Percentiles rank a stretch among this genome's conserved stretches.
phyloP scores from a whole-genome alignment of 2,888 invertebrate species.

The Drosophila emarginata region DNA sequence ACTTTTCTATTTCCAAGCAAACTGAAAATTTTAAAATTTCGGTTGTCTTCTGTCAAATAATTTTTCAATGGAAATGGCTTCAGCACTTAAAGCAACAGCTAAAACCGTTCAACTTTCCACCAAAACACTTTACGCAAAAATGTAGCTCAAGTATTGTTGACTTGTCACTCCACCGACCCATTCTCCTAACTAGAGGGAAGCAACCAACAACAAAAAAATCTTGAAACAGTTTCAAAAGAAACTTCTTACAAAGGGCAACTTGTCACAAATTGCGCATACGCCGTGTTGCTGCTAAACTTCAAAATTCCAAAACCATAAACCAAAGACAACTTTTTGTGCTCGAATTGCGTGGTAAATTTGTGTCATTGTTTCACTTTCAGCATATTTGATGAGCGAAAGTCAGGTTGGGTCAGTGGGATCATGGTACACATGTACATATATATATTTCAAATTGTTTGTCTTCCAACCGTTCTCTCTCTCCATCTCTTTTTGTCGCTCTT shows the following conservation, averaged over 20 bases:
- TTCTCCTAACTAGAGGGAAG: not conserved
- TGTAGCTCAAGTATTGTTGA: conserved; percentile 31
- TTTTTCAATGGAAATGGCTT: not conserved
- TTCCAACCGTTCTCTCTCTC: not conserved
- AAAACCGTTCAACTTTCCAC: not conserved
- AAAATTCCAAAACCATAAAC: conserved; percentile 43
- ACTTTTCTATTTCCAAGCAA: no score
- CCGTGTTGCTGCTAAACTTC: conserved; percentile 31
- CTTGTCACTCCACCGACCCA: not conserved
- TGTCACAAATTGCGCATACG: conserved; percentile 50
- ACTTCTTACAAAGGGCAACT: conserved; percentile 44
- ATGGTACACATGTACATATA: conserved; percentile 19
- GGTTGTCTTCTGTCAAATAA: not conserved
- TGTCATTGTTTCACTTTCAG: conserved; percentile 42
- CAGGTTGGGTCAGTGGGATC: conserved; percentile 36
- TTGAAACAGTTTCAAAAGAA: conserved; percentile 47
- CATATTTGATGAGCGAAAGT: conserved; percentile 41
- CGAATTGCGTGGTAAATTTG: conserved; percentile 32
- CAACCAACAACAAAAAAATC: conserved; percentile 8
- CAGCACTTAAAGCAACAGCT: not conserved
- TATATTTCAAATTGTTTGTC: conserved; percentile 31
- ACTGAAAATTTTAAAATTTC: not conserved
- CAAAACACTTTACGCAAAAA: conserved; percentile 21
- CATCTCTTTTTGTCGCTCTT: not conserved
- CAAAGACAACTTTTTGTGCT: conserved; percentile 26